phyloP scores from a whole-genome alignment of 1,140 invertebrate genomes.

The Neotoxoptera formosana region DNA sequence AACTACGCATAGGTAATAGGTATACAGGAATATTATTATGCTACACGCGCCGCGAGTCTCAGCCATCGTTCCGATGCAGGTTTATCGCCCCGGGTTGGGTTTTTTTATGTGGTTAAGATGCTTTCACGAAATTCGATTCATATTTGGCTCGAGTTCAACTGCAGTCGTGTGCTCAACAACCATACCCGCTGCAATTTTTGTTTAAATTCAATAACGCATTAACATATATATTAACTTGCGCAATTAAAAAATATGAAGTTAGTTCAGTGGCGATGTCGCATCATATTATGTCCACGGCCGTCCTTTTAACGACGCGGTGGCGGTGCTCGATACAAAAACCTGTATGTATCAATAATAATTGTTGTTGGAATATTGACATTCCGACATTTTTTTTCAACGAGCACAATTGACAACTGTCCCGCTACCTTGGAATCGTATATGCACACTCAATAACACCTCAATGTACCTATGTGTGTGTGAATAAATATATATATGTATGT shows the following conservation, averaged over 20 bases:
- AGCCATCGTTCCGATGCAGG: not conserved
- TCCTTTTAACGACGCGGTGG: not conserved
- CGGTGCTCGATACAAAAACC: not conserved
- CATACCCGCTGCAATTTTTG: not conserved
- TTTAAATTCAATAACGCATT: not conserved
- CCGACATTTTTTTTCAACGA: not conserved
- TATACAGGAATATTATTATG: not conserved
- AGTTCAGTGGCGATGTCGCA: not conserved
- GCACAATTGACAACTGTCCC: not conserved
- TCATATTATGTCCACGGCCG: not conserved
- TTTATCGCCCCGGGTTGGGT: not conserved
- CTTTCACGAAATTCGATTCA: not conserved
- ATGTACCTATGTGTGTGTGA: not conserved
- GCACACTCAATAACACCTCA: not conserved
- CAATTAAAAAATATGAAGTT: no score
- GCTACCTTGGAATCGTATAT: not conserved
- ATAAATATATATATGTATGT: not conserved
- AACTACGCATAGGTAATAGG: not conserved
- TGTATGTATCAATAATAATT: slow-evolving; percentile 14
- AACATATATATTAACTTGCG: not conserved
- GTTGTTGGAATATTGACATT: not conserved
- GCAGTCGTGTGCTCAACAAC: not conserved
- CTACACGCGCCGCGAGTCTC: not conserved
- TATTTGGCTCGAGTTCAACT: slow-evolving; percentile 1
- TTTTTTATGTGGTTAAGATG: not conserved